Base-by-base conservation (phyloP, 2,888 invertebrate genomes). In the Elmis aenea region DNA sequence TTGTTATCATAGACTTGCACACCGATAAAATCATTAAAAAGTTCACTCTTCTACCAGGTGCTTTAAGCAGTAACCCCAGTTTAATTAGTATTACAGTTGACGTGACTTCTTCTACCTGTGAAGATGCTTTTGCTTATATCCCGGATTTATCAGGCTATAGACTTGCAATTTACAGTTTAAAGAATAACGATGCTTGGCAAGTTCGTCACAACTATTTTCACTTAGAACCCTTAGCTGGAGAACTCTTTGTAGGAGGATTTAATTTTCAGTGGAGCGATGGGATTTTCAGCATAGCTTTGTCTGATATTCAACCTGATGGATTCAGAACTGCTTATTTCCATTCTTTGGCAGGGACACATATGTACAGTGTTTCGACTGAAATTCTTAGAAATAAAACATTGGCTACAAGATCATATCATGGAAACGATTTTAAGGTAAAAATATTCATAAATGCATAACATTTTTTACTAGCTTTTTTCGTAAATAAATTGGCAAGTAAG, bases 181-280 rank as follows among this genome's bases (percentile, higher is more conserved):
- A 70, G 5, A 67, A 73, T 0, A 73, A 80, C 38, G 72, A 75
- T 38, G 80, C 84, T 13, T 88, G 86, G 85, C 65, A 83, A 20
- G 64, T 77, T 8, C 57, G 58, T 11, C 86, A 89, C 54, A 85
- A 84, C 55, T 87, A 76, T 55, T 86, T 86, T 64, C 74, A 75
- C 52, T 77, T 85, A 51, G 83, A 85, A 57, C 85, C 88, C 0
- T 54, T 76, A 0, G 69, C 71, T 52, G 84, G 85, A 0, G 78
- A 82, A 48, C 74, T 83, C 34, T 69, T 73, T 28, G 72, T 87
- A 30, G 79, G 78, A 16, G 83, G 80, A 0, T 74, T 82, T 49
- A 65, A 70, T 1, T 89, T 86, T 68, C 80, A 83, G 55, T 89
- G 86, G 87, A 79, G 77, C 44, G 88, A 88, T 55, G 87, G 87